Base-by-base conservation (phyloP, 2,888 invertebrate species). In the Lasiommata megera region DNA sequence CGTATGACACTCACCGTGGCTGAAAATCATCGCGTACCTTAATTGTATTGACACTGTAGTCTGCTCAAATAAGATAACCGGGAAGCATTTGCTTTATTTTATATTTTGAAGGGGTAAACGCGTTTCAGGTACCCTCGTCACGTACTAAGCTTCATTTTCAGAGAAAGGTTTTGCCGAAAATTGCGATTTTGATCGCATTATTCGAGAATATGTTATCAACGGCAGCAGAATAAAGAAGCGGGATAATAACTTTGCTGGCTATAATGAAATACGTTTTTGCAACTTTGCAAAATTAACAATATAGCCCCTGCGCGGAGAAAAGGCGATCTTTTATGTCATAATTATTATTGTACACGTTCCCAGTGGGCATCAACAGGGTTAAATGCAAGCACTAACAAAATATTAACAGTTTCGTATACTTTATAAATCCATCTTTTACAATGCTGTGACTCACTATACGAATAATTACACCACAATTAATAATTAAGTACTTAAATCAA, bases 51-150 rank as follows among this genome's bases (percentile, higher is more conserved):
- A 65, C 63, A 56, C 50, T 61, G 57, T 64, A 64, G 66, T 65
- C 69, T 75, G 71, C 59, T 65, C 67, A 73, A 73, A 73, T 71
- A 70, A 72, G 71, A 73, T 75, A 75, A 67, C 65, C 60, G 54
- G 67, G 64, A 60, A 62, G 61, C 58, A 58, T 62, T 60, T 60
- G 55, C 56, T 58, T 60, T 62, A 61, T 59, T 62, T 64, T 58
- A 61, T 62, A 60, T 60, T 62, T 62, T 59, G 43, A 60, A 61
- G 55, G 29, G 60, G 56, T 48, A 50, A 31, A 57, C 29, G 46
- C 56, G 50, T 47, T 58, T 62, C 57, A 60, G 47, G 58, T 56
- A 65, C 63, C 61, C 64, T 60, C 46, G 65, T 67, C 67, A 65
- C 65, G 62, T 57, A 63, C 43, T 56, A 52, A 62, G 53, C 56